Conservation (phyloP, 2,797 vertebrate species). For the Acestrorhynchus altus region DNA sequence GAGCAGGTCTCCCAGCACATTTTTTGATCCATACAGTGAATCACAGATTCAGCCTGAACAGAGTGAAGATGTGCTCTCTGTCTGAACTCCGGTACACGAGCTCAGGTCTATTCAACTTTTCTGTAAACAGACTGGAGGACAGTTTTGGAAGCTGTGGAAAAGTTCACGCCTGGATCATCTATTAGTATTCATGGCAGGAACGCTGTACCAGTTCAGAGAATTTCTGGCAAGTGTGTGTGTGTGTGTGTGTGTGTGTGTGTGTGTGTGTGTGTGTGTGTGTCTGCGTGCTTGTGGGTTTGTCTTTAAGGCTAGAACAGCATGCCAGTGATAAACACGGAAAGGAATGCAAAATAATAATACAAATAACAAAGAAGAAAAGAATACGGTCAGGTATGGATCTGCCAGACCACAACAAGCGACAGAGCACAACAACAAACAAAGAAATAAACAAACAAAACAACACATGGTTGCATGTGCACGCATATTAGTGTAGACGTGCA, state of each 20-base stretch:
- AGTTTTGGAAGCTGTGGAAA: slow-evolving; percentile 1
- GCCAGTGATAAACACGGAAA: slow-evolving; percentile 19
- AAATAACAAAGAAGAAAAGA: not conserved
- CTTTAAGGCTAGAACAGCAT: slow-evolving; percentile 8
- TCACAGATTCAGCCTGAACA: not conserved
- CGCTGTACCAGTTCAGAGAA: not conserved
- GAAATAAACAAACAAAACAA: not conserved
- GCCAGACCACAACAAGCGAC: not conserved
- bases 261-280: slow-evolving; percentile 6
- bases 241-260: not conserved
- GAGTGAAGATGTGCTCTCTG: not conserved
- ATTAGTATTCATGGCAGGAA: slow-evolving; percentile 38
- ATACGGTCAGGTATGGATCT: slow-evolving; percentile 14
- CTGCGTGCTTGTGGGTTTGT: not conserved
- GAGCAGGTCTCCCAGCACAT: too few relatives aligned
- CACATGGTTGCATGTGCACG: too few relatives aligned
- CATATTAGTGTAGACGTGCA: too few relatives aligned
- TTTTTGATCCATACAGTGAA: too few relatives aligned
- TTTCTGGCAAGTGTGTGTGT: slow-evolving; percentile 8
- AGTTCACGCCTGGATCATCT: not conserved
- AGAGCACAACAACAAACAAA: not conserved
- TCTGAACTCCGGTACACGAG: not conserved
- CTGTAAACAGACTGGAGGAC: not conserved
- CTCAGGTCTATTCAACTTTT: not conserved
- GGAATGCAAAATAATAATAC: not conserved